Base-by-base conservation (phyloP, 2,797 vertebrate genomes). In the Harpagifer antarcticus region DNA sequence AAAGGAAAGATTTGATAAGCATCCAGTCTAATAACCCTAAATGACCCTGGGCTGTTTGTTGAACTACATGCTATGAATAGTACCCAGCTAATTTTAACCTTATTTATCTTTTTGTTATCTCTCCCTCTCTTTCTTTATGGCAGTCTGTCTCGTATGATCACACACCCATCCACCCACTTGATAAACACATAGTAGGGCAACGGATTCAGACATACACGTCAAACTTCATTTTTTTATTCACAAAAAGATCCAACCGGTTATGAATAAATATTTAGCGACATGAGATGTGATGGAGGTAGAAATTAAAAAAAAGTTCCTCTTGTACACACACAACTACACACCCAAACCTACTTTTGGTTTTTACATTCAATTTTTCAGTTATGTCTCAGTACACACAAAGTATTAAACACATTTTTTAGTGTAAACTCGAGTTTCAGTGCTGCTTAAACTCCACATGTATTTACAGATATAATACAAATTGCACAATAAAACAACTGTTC, bases 261-360 rank as follows among this genome's bases (percentile, higher is more conserved):
- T 7, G 17, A 74, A 83, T 70, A 76, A 70, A 86, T 78, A 79
- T 88, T 59, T 79, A 80, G 79, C 86, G 63, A 72, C 17, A 53
- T 69, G 81, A 82, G 64, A 84, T 84, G 20, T 57, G 54, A 44
- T 15, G 31, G 89, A 92, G 91, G 89, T 90, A 90, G 86, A 85
- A 78, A 76, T 33, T 14, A 31, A 6, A 74, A 37, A 75, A 42
- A 13, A 0, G 8, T 31, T 68, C 58, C 45, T 78, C 40, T 56
- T 58, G 4, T 27, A 9, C 9, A 58, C 65, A 49, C 9, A 58
- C 65, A 49, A 31, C 23, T 43, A 27, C 31, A 63, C 15, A 9
- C 44, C 4, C 73, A 53, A 77, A 37, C 6, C 33, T 37, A 37
- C 6, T 37, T 37, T 37, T 37, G 33, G 6, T 37, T 37, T 37